Conservation (phyloP, 2,113 vertebrate genomes). For the Prochilodus magdalenae region DNA sequence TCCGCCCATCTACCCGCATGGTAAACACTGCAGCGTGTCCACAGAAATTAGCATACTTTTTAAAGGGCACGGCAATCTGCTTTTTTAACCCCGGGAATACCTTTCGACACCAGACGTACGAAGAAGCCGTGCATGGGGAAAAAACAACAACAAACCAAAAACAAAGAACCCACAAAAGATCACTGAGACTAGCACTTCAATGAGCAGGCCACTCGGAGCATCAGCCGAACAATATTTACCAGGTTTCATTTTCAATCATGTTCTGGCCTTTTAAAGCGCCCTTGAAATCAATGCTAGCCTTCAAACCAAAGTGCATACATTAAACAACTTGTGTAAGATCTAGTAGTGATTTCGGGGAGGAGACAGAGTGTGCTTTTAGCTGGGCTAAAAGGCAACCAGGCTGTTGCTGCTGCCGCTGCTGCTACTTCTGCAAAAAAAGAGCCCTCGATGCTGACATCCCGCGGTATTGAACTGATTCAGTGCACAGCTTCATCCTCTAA, state of each 20-base stretch:
- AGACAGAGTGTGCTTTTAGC: constrained; percentile 53
- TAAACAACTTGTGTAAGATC: constrained; percentile 74
- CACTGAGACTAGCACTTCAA: not conserved
- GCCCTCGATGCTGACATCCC: constrained; percentile 47
- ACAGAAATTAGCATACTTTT: constrained; percentile 57
- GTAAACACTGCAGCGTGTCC: constrained; percentile 61
- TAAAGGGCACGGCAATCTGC: constrained; percentile 70
- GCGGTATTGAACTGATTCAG: constrained; percentile 58
- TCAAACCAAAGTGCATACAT: constrained; percentile 73
- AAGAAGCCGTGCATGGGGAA: constrained; percentile 56
- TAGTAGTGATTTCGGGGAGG: constrained; percentile 61
- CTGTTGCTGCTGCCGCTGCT: too few relatives aligned
- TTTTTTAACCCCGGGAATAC: constrained; percentile 62
- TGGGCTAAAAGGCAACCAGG: constrained; percentile 51
- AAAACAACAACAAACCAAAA: not conserved
- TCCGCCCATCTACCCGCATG: constrained; percentile 11
- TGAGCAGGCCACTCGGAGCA: constrained; percentile 47
- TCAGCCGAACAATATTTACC: constrained; percentile 55
- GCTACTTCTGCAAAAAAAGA: too few relatives aligned
- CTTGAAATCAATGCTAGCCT: constrained; percentile 76
- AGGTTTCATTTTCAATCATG: constrained; percentile 70
- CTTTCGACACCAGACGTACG: constrained; percentile 66
- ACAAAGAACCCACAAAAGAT: constrained; percentile 15
- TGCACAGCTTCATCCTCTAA: constrained; percentile 53
- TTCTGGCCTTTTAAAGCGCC: constrained; percentile 70